These are phyloP conservation scores for Pluvianellus socialis DNA, from an alignment of 2,113 vertebrate species.

Conservation along the genomic window DNA sequence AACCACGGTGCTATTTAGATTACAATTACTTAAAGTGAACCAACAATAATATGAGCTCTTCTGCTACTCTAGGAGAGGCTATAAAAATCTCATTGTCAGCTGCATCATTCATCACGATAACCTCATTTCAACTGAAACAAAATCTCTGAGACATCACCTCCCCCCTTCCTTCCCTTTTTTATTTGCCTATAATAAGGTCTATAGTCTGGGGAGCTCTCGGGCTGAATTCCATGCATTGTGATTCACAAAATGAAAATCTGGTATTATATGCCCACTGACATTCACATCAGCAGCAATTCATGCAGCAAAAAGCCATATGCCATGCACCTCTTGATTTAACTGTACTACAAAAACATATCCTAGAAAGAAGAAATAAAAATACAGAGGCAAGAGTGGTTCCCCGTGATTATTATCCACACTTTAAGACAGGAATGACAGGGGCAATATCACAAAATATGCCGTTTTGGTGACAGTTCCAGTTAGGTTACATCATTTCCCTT, in stretches of 20 bases:
- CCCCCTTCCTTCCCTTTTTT: not conserved
- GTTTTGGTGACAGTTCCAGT: constrained; percentile 17
- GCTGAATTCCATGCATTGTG: constrained; percentile 64
- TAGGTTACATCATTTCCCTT: not conserved
- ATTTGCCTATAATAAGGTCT: constrained; percentile 46
- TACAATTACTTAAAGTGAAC: constrained; percentile 8
- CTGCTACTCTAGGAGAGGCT: constrained; percentile 5
- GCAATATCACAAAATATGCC: not conserved
- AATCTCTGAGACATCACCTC: not conserved
- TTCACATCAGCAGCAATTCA: constrained; percentile 75
- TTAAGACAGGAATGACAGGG: not conserved
- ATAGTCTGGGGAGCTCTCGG: constrained; percentile 52
- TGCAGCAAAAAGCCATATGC: constrained; percentile 77
- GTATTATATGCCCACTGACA: constrained; percentile 73
- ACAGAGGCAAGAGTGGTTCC: not conserved
- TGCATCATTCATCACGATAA: constrained; percentile 44
- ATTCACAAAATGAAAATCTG: constrained; percentile 72
- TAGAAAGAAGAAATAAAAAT: constrained; percentile 53
- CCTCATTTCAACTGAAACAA: constrained; percentile 10
- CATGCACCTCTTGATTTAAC: constrained; percentile 54
- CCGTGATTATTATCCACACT: not conserved
- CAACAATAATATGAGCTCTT: constrained; percentile 18
- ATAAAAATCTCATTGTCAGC: constrained; percentile 58
- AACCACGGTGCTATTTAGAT: not conserved
- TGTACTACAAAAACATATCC: constrained; percentile 27